Conservation (phyloP, 2,797 vertebrate genomes). For the Brotula barbata region DNA sequence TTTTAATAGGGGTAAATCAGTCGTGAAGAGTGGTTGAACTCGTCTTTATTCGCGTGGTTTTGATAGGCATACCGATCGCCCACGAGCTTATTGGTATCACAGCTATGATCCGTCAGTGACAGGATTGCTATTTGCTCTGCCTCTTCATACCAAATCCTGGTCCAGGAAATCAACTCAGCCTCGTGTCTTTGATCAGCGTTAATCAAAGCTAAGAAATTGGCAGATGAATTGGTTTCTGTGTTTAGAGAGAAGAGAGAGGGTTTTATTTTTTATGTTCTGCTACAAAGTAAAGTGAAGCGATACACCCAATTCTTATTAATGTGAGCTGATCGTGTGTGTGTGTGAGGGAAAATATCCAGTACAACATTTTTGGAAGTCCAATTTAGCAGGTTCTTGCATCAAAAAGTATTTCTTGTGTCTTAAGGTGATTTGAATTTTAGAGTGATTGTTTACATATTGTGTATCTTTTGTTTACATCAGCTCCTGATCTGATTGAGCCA, state of each 20-base stretch:
- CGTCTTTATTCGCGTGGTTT: neutral
- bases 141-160: neutral
- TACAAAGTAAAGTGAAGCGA: slow-evolving; percentile 15
- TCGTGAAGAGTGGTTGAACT: neutral
- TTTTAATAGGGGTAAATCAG: too few relatives aligned
- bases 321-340: neutral
- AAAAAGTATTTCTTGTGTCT: too few relatives aligned
- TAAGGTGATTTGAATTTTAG: too few relatives aligned
- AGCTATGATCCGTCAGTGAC: neutral
- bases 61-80: neutral
- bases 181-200: slow-evolving; percentile 17
- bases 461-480: too few relatives aligned
- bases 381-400: too few relatives aligned
- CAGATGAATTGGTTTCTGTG: slow-evolving; percentile 6
- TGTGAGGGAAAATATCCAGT: neutral
- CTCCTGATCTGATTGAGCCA: too few relatives aligned
- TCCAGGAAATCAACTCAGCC: slow-evolving; percentile 5
- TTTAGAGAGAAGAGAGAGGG: slow-evolving; percentile 1
- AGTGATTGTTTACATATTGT: too few relatives aligned
- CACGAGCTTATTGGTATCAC: neutral
- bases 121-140: slow-evolving; percentile 1
- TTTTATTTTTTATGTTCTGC: slow-evolving; percentile 8
- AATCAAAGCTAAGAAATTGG: slow-evolving; percentile 35
- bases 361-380: too few relatives aligned
- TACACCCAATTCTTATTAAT: neutral